Evolutionary conservation across 2,113 vertebrate genomes (phyloP).

Genomic region (Aramus guarauna): DNA sequence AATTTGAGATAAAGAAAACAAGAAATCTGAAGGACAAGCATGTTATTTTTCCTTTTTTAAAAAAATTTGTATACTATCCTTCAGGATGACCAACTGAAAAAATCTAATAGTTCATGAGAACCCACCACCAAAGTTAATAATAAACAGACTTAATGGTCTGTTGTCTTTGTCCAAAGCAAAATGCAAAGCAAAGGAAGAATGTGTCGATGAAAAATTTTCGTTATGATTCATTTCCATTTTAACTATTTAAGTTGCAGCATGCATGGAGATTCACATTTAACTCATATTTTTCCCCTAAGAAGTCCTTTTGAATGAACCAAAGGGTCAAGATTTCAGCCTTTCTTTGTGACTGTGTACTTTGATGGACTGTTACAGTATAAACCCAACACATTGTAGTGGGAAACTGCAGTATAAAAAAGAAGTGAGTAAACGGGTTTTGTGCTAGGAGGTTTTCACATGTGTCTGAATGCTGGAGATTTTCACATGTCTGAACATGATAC

Average conservation of each 20-base stretch:
- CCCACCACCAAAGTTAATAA: background rate
- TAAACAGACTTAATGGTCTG: background rate
- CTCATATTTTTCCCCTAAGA: background rate
- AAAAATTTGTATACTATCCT: background rate
- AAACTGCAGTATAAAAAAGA: background rate
- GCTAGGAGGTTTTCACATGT: background rate
- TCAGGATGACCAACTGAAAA: background rate
- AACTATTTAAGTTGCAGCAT: background rate
- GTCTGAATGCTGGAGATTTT: background rate
- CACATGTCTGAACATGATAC: background rate
- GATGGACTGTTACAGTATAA: background rate
- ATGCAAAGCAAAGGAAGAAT: background rate
- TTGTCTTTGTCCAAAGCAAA: background rate
- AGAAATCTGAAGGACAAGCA: background rate
- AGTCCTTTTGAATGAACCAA: background rate
- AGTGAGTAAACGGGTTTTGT: background rate
- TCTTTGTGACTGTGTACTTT: background rate
- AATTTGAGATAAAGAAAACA: slow-evolving; percentile 28
- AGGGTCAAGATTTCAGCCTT: background rate
- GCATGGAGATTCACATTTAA: background rate
- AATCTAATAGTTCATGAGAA: background rate
- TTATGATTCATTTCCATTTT: background rate
- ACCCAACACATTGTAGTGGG: background rate
- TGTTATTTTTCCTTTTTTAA: background rate
- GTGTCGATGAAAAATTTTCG: background rate